phyloP scores from a whole-genome alignment of 2,797 vertebrate species.

The Peromyscus attwateri region DNA sequence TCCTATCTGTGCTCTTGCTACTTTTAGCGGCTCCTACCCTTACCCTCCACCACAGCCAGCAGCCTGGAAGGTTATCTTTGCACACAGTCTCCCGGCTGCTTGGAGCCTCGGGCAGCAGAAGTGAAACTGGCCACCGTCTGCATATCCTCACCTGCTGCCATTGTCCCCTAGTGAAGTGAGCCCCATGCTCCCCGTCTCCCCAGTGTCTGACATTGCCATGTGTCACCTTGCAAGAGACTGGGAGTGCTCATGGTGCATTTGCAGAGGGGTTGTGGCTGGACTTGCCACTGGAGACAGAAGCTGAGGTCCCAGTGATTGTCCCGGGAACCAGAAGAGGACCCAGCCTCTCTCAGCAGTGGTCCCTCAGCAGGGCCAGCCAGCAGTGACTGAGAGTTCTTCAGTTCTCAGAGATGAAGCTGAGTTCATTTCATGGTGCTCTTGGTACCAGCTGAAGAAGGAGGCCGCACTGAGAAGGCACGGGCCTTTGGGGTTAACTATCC shows the following conservation, averaged over 20 bases:
- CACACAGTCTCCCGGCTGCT: conserved; percentile 56
- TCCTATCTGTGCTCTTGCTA: conserved; percentile 67
- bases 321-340: background rate
- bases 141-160: conserved; percentile 25
- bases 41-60: conserved; percentile 16
- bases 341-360: background rate
- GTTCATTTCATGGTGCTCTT: conserved; percentile 48
- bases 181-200: background rate
- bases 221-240: background rate
- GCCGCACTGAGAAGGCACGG: background rate
- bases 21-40: conserved; percentile 65
- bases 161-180: conserved; percentile 47
- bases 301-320: background rate
- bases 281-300: background rate
- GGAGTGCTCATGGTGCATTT: background rate
- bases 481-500: background rate
- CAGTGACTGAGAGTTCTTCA: background rate
- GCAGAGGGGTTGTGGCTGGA: background rate
- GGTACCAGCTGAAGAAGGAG: conserved; percentile 5
- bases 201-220: background rate
- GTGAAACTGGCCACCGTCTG: conserved; percentile 70
- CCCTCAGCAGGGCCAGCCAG: background rate
- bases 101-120: conserved; percentile 71
- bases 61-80: conserved; percentile 60
- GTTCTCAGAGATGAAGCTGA: conserved; percentile 54